Conservation (phyloP, 1,140 invertebrate genomes). For the Cydia fagiglandana region DNA sequence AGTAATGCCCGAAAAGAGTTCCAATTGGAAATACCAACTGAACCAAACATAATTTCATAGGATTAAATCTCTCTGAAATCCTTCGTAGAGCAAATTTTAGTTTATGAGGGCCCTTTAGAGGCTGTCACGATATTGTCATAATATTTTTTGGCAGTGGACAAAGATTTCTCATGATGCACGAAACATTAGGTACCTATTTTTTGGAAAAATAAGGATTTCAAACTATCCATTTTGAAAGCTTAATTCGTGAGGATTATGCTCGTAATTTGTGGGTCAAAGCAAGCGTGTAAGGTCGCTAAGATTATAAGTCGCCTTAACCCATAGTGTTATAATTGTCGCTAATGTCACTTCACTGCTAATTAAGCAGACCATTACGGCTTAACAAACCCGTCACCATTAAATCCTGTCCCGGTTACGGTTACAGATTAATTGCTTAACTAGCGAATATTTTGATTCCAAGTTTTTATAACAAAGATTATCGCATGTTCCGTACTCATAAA, state of each 20-base stretch:
- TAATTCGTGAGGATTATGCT: too few relatives aligned
- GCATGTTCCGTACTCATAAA: conserved; percentile 24
- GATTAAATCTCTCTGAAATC: not conserved
- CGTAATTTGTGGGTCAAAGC: too few relatives aligned
- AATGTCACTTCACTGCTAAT: not conserved
- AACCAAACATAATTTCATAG: not conserved
- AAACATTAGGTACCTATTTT: too few relatives aligned
- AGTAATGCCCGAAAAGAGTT: too few relatives aligned
- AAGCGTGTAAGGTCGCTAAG: too few relatives aligned
- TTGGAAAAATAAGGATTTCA: too few relatives aligned
- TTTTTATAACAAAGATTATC: conserved; percentile 25
- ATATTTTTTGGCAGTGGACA: too few relatives aligned
- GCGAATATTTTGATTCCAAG: conserved; percentile 11
- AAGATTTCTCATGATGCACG: too few relatives aligned
- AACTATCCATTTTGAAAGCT: too few relatives aligned
- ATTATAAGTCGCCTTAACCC: too few relatives aligned
- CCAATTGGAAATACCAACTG: not conserved
- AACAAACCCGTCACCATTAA: not conserved
- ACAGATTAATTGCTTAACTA: conserved; percentile 15
- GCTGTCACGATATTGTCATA: too few relatives aligned
- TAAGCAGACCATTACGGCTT: not conserved
- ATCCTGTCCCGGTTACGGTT: not conserved
- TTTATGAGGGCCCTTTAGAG: not conserved
- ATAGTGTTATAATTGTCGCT: too few relatives aligned
- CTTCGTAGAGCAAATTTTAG: not conserved